phyloP scores from a whole-genome alignment of 2,888 invertebrate species.

The Lutraria lutraria region DNA sequence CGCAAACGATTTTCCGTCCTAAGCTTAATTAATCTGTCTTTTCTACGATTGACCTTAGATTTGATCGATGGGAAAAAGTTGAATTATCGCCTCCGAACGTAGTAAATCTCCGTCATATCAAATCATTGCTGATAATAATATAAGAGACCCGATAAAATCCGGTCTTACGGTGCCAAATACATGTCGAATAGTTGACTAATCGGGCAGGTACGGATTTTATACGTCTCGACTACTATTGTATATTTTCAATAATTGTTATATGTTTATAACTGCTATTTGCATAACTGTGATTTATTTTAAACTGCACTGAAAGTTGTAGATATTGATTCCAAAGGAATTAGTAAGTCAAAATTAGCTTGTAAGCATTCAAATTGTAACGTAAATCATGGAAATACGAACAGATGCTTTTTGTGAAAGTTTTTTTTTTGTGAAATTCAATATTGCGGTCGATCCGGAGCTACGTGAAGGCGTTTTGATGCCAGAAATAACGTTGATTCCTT shows the following conservation, averaged over 20 bases:
- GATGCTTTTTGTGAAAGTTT: not conserved
- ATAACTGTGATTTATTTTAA: not conserved
- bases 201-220: not conserved
- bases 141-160: not conserved
- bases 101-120: not conserved
- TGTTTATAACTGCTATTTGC: not conserved
- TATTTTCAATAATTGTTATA: not conserved
- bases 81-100: not conserved
- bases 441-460: not conserved
- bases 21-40: not conserved
- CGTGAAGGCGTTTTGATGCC: not conserved
- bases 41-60: constrained; percentile 5
- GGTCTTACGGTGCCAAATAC: constrained; percentile 20
- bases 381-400: not conserved
- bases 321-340: not conserved
- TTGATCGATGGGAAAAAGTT: not conserved
- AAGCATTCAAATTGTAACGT: not conserved
- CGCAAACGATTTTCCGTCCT: not conserved
- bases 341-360: not conserved
- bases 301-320: no score
- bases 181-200: not conserved
- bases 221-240: not conserved
- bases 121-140: not conserved
- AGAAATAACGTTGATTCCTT: not conserved
- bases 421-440: not conserved